Evolutionary conservation across 2,113 vertebrate genomes (phyloP).

Genomic region (Clarias gariepinus): DNA sequence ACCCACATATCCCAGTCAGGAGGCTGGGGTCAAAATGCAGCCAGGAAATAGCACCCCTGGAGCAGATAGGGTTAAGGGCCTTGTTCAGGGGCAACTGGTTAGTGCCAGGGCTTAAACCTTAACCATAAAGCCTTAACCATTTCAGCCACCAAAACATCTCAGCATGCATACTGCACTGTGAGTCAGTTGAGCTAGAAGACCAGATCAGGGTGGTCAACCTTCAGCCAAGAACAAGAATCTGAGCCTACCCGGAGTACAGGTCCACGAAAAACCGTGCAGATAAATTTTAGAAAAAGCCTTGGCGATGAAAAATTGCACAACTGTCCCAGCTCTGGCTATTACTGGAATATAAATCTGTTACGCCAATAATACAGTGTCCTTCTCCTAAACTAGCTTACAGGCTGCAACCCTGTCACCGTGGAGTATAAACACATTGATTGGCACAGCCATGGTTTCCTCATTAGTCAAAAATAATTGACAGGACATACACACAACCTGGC

Average conservation of each 20-base stretch:
- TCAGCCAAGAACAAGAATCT: neutral
- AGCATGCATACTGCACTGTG: neutral
- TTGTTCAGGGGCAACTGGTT: no score
- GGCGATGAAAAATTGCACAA: neutral
- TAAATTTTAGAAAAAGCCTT: neutral
- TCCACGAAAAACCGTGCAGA: neutral
- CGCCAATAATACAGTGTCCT: neutral
- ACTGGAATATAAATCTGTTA: neutral
- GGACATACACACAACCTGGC: constrained; percentile 37
- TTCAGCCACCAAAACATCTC: neutral
- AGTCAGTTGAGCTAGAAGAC: neutral
- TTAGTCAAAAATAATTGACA: constrained; percentile 51
- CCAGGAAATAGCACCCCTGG: no score
- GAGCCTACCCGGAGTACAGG: neutral
- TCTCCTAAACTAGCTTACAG: neutral
- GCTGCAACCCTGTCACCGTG: neutral
- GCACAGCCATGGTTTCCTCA: constrained; percentile 35
- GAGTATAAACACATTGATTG: constrained; percentile 7
- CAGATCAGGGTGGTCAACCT: neutral
- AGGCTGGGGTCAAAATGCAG: no score
- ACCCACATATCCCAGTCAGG: no score
- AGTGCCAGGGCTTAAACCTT: no score
- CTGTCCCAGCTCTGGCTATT: neutral
- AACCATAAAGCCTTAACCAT: neutral
- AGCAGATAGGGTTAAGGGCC: no score